Base-by-base conservation (phyloP, 2,888 invertebrate species). In the Leucozona laternaria region DNA sequence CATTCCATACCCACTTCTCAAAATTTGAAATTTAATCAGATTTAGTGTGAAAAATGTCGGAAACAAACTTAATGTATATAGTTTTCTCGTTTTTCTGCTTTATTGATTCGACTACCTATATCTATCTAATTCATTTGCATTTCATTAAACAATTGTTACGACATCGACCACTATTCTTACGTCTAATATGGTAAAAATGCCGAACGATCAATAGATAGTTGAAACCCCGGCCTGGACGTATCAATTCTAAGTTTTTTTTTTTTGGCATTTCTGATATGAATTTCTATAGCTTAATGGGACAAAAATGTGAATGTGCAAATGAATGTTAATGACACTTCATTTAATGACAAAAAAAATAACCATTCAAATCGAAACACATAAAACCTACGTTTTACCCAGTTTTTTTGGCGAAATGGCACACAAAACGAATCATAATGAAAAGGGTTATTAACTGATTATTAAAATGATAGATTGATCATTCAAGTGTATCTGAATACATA, bases 381-480 rank as follows among this genome's bases (percentile, higher is more conserved):
- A 31, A 28, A 45, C 17, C 40, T 17, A 64, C 13, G 2, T 48
- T 34, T 48, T 66, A 62, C 7, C 71, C 45, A 28, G 13, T 79
- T 57, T 72, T 73, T 53, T 4, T 15, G 15, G 10, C 20, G 22
- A 50, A 79, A 79, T 64, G 11, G n/a, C 34, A 34, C 55, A 58
- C 62, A 66, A 66, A 79, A 58, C 17, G 50, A 73, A 66, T 73
- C 57, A 57, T 64, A 71, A 62, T 34, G 62, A 37, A 71, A 60
- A 45, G 45, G 66, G 48, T 66, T 66, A 66, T 66, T 73, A 75
- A 60, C 43, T 68, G 48, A 68, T 68, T 80, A 58, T 50, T 68
- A 53, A 73, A 53, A 66, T 68, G 66, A 79, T 66, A 58, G 40
- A 79, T 60, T 68, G 66, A 60, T 53, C 53, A 68, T 68, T 68